phyloP scores from a whole-genome alignment of 92 coral and sea anemone genomes.

The Pocillopora grandis region DNA sequence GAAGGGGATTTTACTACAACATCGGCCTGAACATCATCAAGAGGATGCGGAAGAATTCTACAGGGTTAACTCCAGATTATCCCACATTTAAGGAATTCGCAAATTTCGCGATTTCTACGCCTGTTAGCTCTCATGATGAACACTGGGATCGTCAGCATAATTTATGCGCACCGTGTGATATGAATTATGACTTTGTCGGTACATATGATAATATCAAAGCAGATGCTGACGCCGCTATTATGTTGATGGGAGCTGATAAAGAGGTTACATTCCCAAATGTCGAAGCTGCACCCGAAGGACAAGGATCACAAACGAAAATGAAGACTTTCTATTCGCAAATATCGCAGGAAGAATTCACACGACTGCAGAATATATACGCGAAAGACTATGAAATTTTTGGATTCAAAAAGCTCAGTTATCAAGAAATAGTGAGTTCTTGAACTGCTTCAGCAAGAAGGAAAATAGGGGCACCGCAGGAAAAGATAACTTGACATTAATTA shows the following conservation, averaged over 20 bases:
- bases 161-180: conserved; percentile 52
- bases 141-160: conserved; percentile 7
- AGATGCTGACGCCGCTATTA: conserved; percentile 37
- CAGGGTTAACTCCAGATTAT: not conserved
- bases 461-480: not conserved
- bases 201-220: conserved; percentile 35
- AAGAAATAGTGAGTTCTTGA: conserved; percentile 34
- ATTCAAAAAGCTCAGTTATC: too few relatives aligned
- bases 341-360: conserved; percentile 35
- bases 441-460: conserved; percentile 26
- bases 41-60: conserved; percentile 18
- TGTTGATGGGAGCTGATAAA: not conserved
- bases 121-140: conserved; percentile 28
- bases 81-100: conserved; percentile 58
- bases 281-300: too few relatives aligned
- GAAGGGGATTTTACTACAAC: conserved; percentile 35
- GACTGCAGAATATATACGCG: conserved; percentile 34
- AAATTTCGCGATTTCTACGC: conserved; percentile 27
- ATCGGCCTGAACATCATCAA: conserved; percentile 39
- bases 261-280: too few relatives aligned
- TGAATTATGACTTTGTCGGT: conserved; percentile 57
- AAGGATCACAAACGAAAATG: too few relatives aligned
- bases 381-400: conserved; percentile 26
- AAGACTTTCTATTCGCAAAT: conserved; percentile 41
- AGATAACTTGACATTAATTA: not conserved